Evolutionary conservation across 2,113 vertebrate genomes (phyloP), one percentile per base, ranked within the genome.

Genomic region (Chionodraco myersi): DNA sequence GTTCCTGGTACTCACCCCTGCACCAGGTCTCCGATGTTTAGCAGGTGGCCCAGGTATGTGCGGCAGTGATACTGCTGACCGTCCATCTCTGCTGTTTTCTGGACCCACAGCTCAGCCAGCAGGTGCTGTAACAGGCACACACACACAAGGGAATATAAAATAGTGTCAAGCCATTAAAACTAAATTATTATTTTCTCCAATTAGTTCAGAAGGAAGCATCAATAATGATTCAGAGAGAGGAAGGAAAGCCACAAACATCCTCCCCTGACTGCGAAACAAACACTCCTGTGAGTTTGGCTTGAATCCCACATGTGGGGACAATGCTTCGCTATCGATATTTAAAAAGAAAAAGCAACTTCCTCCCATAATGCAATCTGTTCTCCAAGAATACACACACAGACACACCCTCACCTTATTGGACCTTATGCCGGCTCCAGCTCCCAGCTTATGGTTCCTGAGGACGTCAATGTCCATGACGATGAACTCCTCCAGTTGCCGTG

Each of bases 1-100:
- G 1, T 15, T 1, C 48, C n/a, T 26, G 1, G 18, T 0, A 78
- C 87, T 82, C 59, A 99, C 98, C 98, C 98, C 76, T 97, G 36
- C 16, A 97, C 98, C 78, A 99, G 92, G 92, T 99, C 98, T 2
- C 98, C 98, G 1, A 97, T 97, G 94, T 97, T 99, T 36, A 99
- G 95, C 84, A 99, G 94, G 91, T 99, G 97, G 0, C 98, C 98
- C 92, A 99, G 84, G 89, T 97, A 97, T 34, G 98, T 99, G 0
- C 94, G 96, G 91, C 97, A 99, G 95, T 99, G 97, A 82, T 98
- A 99, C 62, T 99, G 98, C 82, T 96, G 96, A 86, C 94, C 95
- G 84, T 97, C 75, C 96, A 99, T 91, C 93, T 99, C 98, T 0
- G 97, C 97, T 26, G 97, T 98, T 82, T 99, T 99, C 95, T 96